Base-by-base conservation (phyloP, 2,888 invertebrate genomes). In the Lepidochrysops patricia region DNA sequence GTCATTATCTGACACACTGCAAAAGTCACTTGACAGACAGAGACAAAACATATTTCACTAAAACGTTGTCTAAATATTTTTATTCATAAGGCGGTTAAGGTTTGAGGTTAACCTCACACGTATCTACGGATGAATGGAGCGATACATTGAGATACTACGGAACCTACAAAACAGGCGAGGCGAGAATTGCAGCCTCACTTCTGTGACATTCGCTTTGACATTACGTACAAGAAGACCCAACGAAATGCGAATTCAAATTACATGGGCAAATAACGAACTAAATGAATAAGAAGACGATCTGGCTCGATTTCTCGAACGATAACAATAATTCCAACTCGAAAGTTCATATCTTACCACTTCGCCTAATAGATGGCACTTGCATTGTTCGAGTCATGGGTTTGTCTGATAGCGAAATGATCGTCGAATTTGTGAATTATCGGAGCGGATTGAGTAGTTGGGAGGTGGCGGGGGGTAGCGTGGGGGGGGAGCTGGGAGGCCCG, bases 401-500 rank as follows among this genome's bases (percentile, higher is more conserved):
- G 62, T 64, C 50, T 50, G 61, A 63, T 58, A 68, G 67, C 66
- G 64, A 69, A 72, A 70, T 72, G 69, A 72, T 71, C 68, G 71
- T 67, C 68, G 70, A 73, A 72, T 74, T 72, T 72, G 74, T 72
- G 76, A 73, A 71, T 73, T 72, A 74, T 74, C 69, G 67, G 71
- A 71, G 71, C 69, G 72, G 69, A 66, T 69, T 69, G 72, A 72
- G 72, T 70, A 72, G 72, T 70, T 69, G 61, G 63, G 58, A 58
- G 63, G 63, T 58, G 62, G 57, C 66, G 65, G 63, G 63, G 58
- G 64, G 65, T 57, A 72, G 73, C 70, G 58, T 49, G 50, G 1
- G 32, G 50, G 6, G 34, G 34, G 19, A 32, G 50, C 26, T 6
- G 27, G 75, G 81, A 79, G 82, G 83, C 82, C 82, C 80, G 76